Percentiles rank a stretch among this genome's conserved stretches.
These are phyloP conservation scores for Rhineura floridana DNA, from an alignment of 2,113 vertebrate species.

Conservation along the genomic window DNA sequence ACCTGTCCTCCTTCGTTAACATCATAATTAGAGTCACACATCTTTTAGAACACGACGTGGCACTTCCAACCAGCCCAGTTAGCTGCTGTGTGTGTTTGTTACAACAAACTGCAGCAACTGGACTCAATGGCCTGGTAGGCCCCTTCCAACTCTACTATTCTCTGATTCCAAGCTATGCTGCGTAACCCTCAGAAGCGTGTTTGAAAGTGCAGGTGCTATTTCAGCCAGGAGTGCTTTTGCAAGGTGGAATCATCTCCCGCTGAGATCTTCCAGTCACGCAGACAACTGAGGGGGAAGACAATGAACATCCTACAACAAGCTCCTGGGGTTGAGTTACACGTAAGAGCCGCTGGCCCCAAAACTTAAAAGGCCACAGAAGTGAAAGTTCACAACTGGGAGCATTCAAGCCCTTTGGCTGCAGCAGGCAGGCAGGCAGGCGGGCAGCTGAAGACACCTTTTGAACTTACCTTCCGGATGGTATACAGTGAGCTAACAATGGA, in stretches of 20 bases:
- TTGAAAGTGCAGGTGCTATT: not conserved
- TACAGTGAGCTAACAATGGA: slow-evolving; percentile 96
- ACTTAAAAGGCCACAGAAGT: not conserved
- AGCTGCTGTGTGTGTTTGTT: not conserved
- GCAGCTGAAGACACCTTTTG: not conserved
- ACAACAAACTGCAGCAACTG: not conserved
- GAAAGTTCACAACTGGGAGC: not conserved
- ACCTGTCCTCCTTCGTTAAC: no score
- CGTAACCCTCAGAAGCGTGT: not conserved
- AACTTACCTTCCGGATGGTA: slow-evolving; percentile 94
- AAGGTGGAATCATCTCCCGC: not conserved
- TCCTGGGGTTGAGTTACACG: no score
- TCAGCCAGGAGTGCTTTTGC: not conserved
- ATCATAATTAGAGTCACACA: not conserved
- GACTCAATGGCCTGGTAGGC: no score
- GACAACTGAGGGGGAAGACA: not conserved
- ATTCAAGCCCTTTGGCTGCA: not conserved
- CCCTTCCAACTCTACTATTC: no score
- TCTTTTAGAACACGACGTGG: not conserved
- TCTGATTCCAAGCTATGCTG: no score
- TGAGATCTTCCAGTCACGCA: not conserved
- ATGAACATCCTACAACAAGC: not conserved
- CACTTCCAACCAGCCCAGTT: not conserved
- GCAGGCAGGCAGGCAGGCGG: not conserved
- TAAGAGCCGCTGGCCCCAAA: not conserved